phyloP scores from a whole-genome alignment of 53 echinoderm and acorn worm species.

The Henricia sp. region DNA sequence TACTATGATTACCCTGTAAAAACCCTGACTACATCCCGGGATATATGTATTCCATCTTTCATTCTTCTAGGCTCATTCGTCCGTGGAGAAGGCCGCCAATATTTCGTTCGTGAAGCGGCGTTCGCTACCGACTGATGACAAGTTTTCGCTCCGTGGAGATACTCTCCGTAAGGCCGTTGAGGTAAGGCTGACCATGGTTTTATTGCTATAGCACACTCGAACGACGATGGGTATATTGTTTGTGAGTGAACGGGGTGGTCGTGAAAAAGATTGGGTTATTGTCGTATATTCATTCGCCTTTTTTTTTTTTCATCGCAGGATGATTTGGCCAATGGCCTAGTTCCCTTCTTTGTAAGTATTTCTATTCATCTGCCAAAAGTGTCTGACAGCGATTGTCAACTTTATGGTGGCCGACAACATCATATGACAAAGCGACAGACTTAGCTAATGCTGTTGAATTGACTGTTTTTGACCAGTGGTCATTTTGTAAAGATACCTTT shows the following conservation, averaged over 20 bases:
- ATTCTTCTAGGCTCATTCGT: slow-evolving; percentile 67
- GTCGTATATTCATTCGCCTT: not conserved
- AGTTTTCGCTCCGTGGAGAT: slow-evolving; percentile 71
- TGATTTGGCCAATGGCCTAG: slow-evolving; percentile 76
- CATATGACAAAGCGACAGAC: too few species aligned
- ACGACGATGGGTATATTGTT: too few species aligned
- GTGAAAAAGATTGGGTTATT: slow-evolving; percentile 5
- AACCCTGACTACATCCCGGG: not conserved
- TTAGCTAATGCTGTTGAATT: too few species aligned
- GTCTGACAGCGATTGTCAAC: not conserved
- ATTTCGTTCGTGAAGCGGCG: slow-evolving; percentile 80
- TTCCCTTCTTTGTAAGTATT: slow-evolving; percentile 82
- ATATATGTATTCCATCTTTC: not conserved
- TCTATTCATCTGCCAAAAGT: not conserved
- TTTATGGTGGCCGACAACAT: too few species aligned
- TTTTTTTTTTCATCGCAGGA: slow-evolving; percentile 43
- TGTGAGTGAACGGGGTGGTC: not conserved
- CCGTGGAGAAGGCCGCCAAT: slow-evolving; percentile 71
- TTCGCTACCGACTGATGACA: slow-evolving; percentile 66
- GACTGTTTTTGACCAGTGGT: too few species aligned
- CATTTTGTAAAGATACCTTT: too few species aligned
- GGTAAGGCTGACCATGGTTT: slow-evolving; percentile 31
- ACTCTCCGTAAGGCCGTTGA: slow-evolving; percentile 72
- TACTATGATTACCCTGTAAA: not conserved
- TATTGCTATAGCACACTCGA: too few species aligned